Conservation (phyloP, 2,888 invertebrate species). For the Polydrusus tereticollis region DNA sequence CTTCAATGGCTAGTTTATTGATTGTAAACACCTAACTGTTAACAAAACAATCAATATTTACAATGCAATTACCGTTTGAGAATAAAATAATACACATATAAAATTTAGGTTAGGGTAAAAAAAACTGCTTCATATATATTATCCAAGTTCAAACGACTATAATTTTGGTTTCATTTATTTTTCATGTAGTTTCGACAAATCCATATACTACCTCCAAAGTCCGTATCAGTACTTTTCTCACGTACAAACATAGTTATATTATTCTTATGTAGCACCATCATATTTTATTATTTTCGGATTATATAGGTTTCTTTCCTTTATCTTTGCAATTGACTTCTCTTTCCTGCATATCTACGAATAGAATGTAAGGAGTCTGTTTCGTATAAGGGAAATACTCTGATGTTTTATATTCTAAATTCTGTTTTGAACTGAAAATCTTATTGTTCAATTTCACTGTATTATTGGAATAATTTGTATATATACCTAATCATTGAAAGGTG, state of each 20-base stretch:
- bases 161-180: slow-evolving; percentile 47
- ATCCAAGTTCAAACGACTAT: slow-evolving; percentile 31
- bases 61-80: not conserved
- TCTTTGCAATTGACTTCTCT: slow-evolving; percentile 8
- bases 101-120: slow-evolving; percentile 5
- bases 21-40: no score
- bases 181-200: slow-evolving; percentile 44
- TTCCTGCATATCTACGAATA: not conserved
- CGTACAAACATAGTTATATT: slow-evolving; percentile 50
- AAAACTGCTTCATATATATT: slow-evolving; percentile 28
- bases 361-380: not conserved
- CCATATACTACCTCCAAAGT: slow-evolving; percentile 45
- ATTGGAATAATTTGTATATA: not conserved
- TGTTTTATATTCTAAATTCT: not conserved
- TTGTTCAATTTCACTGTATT: not conserved
- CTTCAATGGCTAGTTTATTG: no score
- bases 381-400: not conserved
- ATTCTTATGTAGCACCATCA: slow-evolving; percentile 49
- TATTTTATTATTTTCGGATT: slow-evolving; percentile 51
- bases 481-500: no score
- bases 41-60: no score
- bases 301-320: slow-evolving; percentile 42
- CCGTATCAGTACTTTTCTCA: slow-evolving; percentile 48
- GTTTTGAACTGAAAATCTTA: not conserved
- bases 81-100: not conserved